Percentiles rank a stretch among this genome's conserved stretches.
phyloP scores from a whole-genome alignment of 2,888 invertebrate genomes.

The Aleiodes alternator region DNA sequence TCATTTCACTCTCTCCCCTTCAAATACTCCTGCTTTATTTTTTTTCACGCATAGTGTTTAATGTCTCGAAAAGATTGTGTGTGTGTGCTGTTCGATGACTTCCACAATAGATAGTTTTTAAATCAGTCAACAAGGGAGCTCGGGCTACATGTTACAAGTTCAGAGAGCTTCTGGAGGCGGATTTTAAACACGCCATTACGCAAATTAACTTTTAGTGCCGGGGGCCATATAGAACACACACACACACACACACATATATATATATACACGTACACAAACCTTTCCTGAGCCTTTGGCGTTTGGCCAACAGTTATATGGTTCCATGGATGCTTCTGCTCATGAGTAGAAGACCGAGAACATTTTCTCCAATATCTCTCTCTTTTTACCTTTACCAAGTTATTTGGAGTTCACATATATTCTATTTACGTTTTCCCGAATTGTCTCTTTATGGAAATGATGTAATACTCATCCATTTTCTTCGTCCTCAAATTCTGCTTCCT shows the following conservation, averaged over 20 bases:
- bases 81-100: constrained; percentile 4
- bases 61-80: constrained; percentile 16
- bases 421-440: constrained; percentile 14
- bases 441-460: constrained; percentile 3
- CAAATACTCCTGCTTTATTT: background rate
- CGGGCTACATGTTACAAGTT: background rate
- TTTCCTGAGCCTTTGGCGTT: constrained; percentile 57
- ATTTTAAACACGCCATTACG: constrained; percentile 71
- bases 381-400: constrained; percentile 2
- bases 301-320: constrained; percentile 61
- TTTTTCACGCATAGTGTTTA: constrained; percentile 20
- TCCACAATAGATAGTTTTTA: constrained; percentile 15
- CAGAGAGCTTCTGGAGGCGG: constrained; percentile 48
- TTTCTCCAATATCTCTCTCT: constrained; percentile 15
- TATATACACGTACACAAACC: constrained; percentile 1
- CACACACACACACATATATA: constrained; percentile 29
- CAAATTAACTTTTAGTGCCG: constrained; percentile 71
- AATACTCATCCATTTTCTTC: background rate
- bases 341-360: constrained; percentile 30
- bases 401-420: constrained; percentile 22
- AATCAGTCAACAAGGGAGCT: constrained; percentile 28
- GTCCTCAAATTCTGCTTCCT: too few species aligned
- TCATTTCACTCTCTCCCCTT: background rate
- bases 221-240: constrained; percentile 51
- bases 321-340: constrained; percentile 56